These are phyloP conservation scores for Myotis lucifugus DNA, from an alignment of 2,113 vertebrate species.

Conservation along the genomic window DNA sequence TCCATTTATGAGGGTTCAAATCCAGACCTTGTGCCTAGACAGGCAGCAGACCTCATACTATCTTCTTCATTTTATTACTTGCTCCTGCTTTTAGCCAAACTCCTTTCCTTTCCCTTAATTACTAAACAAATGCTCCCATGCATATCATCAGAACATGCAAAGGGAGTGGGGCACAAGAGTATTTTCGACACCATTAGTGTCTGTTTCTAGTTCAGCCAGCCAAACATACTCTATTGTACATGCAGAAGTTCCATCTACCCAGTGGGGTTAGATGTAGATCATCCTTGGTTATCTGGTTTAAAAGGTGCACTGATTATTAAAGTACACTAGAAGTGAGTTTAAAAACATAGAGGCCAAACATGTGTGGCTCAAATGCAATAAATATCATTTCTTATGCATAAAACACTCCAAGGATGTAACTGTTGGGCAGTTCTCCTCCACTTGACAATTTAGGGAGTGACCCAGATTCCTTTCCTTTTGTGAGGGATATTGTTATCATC, in stretches of 20 bases:
- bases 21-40: not conserved
- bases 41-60: not conserved
- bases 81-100: not conserved
- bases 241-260: conserved; percentile 1
- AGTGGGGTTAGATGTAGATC: not conserved
- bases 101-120: not conserved
- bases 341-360: conserved; percentile 11
- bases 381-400: not conserved
- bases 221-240: not conserved
- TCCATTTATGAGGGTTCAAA: not conserved
- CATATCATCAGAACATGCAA: not conserved
- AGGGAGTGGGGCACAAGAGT: not conserved
- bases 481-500: not conserved
- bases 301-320: not conserved
- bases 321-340: not conserved
- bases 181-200: not conserved
- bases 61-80: not conserved
- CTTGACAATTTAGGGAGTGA: not conserved
- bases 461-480: not conserved
- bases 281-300: not conserved
- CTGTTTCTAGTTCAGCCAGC: not conserved
- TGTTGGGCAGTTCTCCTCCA: not conserved
- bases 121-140: not conserved
- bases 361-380: not conserved
- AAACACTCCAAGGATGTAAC: not conserved